phyloP scores from a whole-genome alignment of 1,140 invertebrate species.

The Zeugodacus cucurbitae region DNA sequence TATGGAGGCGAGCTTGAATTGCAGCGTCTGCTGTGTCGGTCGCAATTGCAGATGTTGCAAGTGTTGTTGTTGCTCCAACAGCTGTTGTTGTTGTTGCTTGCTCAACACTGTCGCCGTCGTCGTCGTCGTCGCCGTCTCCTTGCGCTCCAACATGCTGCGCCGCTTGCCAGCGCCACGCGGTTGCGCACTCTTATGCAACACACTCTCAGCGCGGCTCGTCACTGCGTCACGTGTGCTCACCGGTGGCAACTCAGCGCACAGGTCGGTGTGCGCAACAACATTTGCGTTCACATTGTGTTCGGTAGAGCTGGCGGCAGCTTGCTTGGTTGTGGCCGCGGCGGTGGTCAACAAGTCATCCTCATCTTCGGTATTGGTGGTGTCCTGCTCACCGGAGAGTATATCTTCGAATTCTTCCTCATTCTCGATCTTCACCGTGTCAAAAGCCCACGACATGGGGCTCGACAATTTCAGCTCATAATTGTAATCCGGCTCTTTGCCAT shows the following conservation, averaged over 20 bases:
- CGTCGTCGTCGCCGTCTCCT: background rate
- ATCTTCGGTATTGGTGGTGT: conserved; percentile 52
- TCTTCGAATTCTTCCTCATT: conserved; percentile 61
- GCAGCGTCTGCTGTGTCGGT: conserved; percentile 58
- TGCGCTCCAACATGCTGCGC: background rate
- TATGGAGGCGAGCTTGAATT: conserved; percentile 60
- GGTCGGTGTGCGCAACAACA: background rate
- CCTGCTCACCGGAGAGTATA: conserved; percentile 51
- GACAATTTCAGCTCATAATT: conserved; percentile 60
- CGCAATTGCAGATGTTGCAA: conserved; percentile 59
- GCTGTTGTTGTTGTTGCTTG: conserved; percentile 50
- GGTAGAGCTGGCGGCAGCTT: conserved; percentile 51
- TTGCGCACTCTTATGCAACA: background rate
- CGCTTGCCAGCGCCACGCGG: conserved; percentile 44
- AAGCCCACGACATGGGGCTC: conserved; percentile 63
- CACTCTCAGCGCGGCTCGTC: background rate
- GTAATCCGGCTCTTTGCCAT: conserved; percentile 41
- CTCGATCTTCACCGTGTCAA: conserved; percentile 62
- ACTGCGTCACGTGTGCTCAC: background rate
- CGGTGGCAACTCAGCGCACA: background rate
- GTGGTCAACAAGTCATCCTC: conserved; percentile 61
- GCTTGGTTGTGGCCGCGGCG: conserved; percentile 58
- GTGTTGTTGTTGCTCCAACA: conserved; percentile 61
- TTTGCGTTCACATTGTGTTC: conserved; percentile 44
- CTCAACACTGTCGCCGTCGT: background rate